Base-by-base conservation (phyloP, 1,140 invertebrate species). In the Cherax quadricarinatus region DNA sequence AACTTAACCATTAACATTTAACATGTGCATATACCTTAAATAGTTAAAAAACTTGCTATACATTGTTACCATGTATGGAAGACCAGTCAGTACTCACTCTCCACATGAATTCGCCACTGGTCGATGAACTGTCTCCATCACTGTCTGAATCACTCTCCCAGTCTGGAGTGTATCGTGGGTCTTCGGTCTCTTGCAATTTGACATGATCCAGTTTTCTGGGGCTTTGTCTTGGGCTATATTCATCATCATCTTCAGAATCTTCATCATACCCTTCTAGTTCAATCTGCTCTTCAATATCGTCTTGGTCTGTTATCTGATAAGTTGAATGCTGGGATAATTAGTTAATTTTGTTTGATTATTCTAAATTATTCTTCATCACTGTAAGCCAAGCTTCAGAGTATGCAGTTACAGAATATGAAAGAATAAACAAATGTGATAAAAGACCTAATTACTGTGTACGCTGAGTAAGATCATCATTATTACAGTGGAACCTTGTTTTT, bases 31-130 rank as follows among this genome's bases (percentile, higher is more conserved):
- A 10, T 60, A 60, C 16, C 57, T 60, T 60, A 6, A 66, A 16
- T 5, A 18, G 5, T 66, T 66, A 66, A 21, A 66, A 66, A 66
- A 66, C 5, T 6, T 66, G 18, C 62, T 66, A 21, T 66, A 66
- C 14, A 16, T 66, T 12, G 14, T 66, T 21, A 21, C 18, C 18
- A 57, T 57, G 53, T 41, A 41, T 51, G 80, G 48, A 16, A 81
- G 5, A 78, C 62, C 10, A 30, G 5, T 70, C 24, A 88, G 48
- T 87, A 95, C 95, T 95, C 94, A 97, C 97, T 96, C 97, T 97
- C 97, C 97, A 97, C 80, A 97, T 96, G 94, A 97, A 97, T 94
- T 97, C 97, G 18, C 97, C 97, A 94, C 97, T 97, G 24, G 97
- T 97, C 1, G 95, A 96, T 73, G 95, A 96, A 73, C 95, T 95